Evolutionary conservation across 2,113 vertebrate genomes (phyloP).

Genomic region (Salvelinus fontinalis): DNA sequence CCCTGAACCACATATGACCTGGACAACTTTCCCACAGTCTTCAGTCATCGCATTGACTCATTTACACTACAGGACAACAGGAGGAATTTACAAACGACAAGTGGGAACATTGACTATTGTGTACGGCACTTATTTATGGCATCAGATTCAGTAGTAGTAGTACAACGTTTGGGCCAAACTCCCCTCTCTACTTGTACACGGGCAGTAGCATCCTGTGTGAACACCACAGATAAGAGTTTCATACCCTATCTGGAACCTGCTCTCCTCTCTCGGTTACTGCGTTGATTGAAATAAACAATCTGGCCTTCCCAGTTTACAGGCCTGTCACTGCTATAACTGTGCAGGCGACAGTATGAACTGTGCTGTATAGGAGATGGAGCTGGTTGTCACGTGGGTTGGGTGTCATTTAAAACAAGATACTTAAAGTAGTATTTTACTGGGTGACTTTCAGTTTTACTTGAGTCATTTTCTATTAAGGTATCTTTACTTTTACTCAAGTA

Average conservation of each 20-base stretch:
- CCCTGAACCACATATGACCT: background rate
- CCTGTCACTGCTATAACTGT: background rate
- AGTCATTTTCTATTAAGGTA: too few species aligned
- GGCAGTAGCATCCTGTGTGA: background rate
- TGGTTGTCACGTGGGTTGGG: too few species aligned
- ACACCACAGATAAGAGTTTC: background rate
- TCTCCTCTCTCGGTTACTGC: background rate
- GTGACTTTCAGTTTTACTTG: too few species aligned
- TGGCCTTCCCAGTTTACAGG: background rate
- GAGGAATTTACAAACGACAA: background rate
- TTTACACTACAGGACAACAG: background rate
- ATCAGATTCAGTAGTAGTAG: background rate
- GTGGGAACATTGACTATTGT: background rate
- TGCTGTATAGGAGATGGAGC: background rate
- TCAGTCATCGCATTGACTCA: background rate
- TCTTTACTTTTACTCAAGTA: too few species aligned
- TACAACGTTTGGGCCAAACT: background rate
- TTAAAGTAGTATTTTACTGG: too few species aligned
- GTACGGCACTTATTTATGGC: background rate
- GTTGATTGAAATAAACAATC: background rate
- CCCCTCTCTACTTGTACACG: background rate
- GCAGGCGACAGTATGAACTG: background rate
- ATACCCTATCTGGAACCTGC: background rate
- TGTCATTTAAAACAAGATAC: too few species aligned
- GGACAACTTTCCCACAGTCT: background rate